Conservation (phyloP, 2,797 vertebrate genomes). For the Sylvia borin region DNA sequence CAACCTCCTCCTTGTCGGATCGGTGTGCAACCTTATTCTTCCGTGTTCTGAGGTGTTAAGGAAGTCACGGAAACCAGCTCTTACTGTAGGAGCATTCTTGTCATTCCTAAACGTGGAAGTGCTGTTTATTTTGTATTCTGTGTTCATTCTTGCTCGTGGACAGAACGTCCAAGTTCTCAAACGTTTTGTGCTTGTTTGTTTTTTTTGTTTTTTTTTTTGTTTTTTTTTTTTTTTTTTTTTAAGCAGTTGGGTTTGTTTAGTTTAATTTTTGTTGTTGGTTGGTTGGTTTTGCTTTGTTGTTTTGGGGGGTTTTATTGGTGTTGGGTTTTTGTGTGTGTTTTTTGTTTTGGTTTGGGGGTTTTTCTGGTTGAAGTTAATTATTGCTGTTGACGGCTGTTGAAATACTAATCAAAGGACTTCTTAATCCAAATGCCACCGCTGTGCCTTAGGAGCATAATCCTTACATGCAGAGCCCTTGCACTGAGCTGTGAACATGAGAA, state of each 20-base stretch:
- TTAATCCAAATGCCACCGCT: not conserved
- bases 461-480: not conserved
- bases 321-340: no score
- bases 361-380: not conserved
- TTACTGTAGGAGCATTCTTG: not conserved
- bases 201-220: no score
- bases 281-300: not conserved
- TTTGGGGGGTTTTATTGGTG: not conserved
- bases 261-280: not conserved
- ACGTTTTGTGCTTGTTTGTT: not conserved
- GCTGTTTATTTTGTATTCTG: not conserved
- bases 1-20: not conserved
- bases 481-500: not conserved
- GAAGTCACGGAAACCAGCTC: not conserved
- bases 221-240: not conserved
- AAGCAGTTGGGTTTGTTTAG: not conserved
- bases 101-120: not conserved
- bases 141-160: not conserved
- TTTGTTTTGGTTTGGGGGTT: no score
- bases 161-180: not conserved
- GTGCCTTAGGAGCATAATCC: not conserved
- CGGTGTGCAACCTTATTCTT: not conserved
- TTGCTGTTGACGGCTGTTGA: not conserved
- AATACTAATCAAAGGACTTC: not conserved
- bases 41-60: not conserved